A percentile compares a stretch with the other conserved stretches of the same genome.
These are phyloP conservation scores for Arvicanthis niloticus DNA, from an alignment of 2,113 vertebrate genomes.

Conservation along the genomic window DNA sequence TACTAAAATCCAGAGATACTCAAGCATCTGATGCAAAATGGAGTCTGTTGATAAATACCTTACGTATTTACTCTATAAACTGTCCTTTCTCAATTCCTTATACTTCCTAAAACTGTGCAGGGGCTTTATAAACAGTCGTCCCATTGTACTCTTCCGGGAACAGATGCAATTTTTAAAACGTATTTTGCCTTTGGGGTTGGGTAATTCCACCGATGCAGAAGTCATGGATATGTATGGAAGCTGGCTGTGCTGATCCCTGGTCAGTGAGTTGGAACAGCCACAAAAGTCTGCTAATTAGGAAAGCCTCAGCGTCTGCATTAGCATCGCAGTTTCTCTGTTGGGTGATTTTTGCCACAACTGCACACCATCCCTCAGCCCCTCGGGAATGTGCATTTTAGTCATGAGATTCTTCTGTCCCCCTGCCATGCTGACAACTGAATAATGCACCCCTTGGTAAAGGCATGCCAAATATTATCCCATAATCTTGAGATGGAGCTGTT, in stretches of 20 bases:
- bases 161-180: not conserved
- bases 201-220: too few relatives aligned
- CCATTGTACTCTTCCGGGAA: not conserved
- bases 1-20: not conserved
- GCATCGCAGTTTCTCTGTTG: not conserved
- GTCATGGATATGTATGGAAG: fast-evolving
- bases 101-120: not conserved
- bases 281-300: not conserved
- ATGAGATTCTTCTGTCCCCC: not conserved
- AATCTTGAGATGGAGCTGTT: not conserved
- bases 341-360: not conserved
- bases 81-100: not conserved
- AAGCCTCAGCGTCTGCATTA: not conserved
- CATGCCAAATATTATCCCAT: not conserved
- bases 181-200: not conserved
- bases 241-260: not conserved
- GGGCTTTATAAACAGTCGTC: not conserved
- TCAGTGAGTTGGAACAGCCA: not conserved
- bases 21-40: not conserved
- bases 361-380: not conserved
- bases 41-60: not conserved
- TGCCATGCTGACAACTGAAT: not conserved
- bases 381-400: not conserved
- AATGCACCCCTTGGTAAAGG: not conserved
- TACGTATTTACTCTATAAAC: not conserved